phyloP scores from a whole-genome alignment of 1,140 invertebrate species.

The Paramacrobiotus metropolitanus region DNA sequence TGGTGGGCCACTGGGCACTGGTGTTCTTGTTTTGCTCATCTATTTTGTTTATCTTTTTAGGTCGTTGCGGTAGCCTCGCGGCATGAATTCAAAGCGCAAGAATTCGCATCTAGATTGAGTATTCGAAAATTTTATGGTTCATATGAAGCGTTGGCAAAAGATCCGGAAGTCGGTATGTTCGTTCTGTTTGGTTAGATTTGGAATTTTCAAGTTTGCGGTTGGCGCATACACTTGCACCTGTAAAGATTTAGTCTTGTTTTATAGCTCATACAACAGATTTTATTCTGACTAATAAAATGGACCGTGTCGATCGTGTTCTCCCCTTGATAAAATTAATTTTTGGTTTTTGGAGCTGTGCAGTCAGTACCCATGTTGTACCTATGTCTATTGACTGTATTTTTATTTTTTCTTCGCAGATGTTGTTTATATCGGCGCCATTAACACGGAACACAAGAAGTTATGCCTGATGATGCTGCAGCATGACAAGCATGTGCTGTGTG shows the following conservation, averaged over 20 bases:
- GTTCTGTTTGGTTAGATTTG: neutral
- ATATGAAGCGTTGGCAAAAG: slow-evolving; percentile 47
- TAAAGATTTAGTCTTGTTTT: no score
- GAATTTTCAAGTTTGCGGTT: neutral
- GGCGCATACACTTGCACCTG: no score
- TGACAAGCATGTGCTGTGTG: slow-evolving; percentile 56
- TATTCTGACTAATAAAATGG: no score
- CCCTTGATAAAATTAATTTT: no score
- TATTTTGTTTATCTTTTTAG: slow-evolving; percentile 11
- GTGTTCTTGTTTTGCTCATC: no score
- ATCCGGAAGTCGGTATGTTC: slow-evolving; percentile 43
- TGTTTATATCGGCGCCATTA: slow-evolving; percentile 47
- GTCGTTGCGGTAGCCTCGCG: slow-evolving; percentile 45
- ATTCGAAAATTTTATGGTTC: slow-evolving; percentile 42
- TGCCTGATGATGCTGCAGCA: slow-evolving; percentile 40
- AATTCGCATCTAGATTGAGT: slow-evolving; percentile 43
- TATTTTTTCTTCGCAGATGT: slow-evolving; percentile 40
- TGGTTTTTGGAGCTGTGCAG: no score
- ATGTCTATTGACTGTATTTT: no score
- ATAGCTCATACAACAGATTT: no score
- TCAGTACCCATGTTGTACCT: no score
- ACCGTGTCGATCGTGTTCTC: no score
- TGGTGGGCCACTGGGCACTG: no score
- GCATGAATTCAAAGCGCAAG: slow-evolving; percentile 36
- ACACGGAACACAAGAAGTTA: slow-evolving; percentile 38